Evolutionary conservation across 2,797 vertebrate species (phyloP), one percentile per base, ranked within the genome.

Genomic region (Hippocampus kuda): DNA sequence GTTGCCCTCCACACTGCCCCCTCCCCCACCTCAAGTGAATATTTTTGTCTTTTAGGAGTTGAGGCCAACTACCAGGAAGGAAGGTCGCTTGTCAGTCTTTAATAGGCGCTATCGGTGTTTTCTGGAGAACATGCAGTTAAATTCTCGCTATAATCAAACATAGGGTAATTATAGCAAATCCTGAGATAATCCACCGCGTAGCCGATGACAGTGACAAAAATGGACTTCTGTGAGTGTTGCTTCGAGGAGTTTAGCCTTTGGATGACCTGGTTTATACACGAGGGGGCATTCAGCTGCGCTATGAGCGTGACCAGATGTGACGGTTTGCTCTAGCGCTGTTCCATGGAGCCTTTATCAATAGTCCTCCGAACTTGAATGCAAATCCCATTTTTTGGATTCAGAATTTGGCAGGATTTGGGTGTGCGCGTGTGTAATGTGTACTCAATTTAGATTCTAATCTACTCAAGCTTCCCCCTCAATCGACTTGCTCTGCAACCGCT

Each of bases 361-460:
- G 63, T 69, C 67, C 41, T 26, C 49, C 63, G 46, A 15, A 74
- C 69, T 74, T 67, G 82, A 88, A 90, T 73, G 72, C 54, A 76
- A 85, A 87, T 80, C 89, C 89, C 77, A 86, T 88, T 81, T 73
- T 71, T 34, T 42, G 51, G 30, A 70, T 38, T 2, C 27, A 51
- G 27, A 34, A 67, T 70, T 48, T 69, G 67, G 68, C 34, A 38
- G 42, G 46, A 56, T 67, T 42, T 70, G 59, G 15, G 20, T 72
- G 30, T 30, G 30, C 30, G 30, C 30, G 30, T 30, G 64, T 34
- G 44, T 12, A 16, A 16, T 27, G 13, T 66, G 44, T 11, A 22
- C 38, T 53, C 11, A 48, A 65, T 49, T 18, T 51, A 53, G 16
- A 34, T 66, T 46, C 4, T 1, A 38, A 66, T 66, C 13, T 22